Evolutionary conservation across 2,888 invertebrate genomes (phyloP), one percentile per base, ranked within the genome.

Genomic region (Dryobotodes eremita): DNA sequence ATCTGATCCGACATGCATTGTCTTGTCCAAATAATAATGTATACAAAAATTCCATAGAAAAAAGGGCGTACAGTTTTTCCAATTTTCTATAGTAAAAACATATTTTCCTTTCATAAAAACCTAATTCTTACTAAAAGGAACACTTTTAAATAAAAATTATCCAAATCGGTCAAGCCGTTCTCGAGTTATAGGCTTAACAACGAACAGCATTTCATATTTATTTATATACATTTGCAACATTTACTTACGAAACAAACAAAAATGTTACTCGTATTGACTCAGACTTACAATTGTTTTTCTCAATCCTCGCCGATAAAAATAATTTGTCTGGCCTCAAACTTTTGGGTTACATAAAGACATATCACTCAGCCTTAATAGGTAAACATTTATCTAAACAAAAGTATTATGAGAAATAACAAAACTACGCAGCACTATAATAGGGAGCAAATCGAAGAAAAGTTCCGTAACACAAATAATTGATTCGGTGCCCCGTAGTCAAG

Each of bases 381-480:
- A 86, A 88, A 89, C 82, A 88, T 86, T 86, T 82, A 85, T 86
- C 85, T 86, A 87, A 86, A 91, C 83, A 89, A 90, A 90, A 90
- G 87, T 89, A 88, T 92, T 89, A 91, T 87, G 86, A 88, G 88
- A 87, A 92, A 93, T 90, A 92, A 93, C 90, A 92, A 91, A 94
- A 92, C 92, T 93, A 93, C 88, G 82, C 85, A 88, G 86, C 89
- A 90, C 91, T 92, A 93, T 93, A 92, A 93, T 89, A 89, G 85
- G 90, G 88, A 94, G 92, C 89, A 94, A 95, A 95, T 95, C 93
- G 93, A 91, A 92, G 90, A 89, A 94, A 95, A 95, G 93, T 95
- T 95, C 91, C 89, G 92, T 92, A 95, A 95, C 95, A 95, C 95
- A 96, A 96, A 96, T 96, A 96, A 96, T 96, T 96, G 96, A 96